Percentiles rank a stretch among this genome's conserved stretches.
Conservation (phyloP, 2,888 invertebrate genomes). For the Callosobruchus maculatus region DNA sequence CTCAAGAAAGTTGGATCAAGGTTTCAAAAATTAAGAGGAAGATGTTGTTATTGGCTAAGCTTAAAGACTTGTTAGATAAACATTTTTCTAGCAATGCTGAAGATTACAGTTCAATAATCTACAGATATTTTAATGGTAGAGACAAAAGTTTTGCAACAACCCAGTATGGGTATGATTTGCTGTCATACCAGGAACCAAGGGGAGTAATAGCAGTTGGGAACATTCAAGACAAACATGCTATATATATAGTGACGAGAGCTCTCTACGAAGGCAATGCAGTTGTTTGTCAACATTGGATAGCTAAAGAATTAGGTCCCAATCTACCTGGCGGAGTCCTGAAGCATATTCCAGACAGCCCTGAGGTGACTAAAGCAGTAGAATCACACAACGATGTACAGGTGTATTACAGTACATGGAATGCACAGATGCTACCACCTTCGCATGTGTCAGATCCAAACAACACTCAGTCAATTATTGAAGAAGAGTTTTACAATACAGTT, state of each 20-base stretch:
- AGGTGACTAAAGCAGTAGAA: constrained; percentile 18
- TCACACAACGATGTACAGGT: constrained; percentile 26
- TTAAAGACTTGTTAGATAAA: not conserved
- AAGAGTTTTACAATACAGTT: constrained; percentile 15
- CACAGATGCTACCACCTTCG: not conserved
- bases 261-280: constrained; percentile 40
- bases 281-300: constrained; percentile 16
- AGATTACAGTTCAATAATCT: not conserved
- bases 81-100: not conserved
- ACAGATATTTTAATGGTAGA: not conserved
- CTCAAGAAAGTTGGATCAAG: constrained; percentile 44
- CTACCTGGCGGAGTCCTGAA: constrained; percentile 28
- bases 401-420: constrained; percentile 21
- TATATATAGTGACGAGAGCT: constrained; percentile 31
- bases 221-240: constrained; percentile 16
- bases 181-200: constrained; percentile 26
- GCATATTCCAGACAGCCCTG: constrained; percentile 23
- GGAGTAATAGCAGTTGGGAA: constrained; percentile 37
- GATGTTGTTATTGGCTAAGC: constrained; percentile 47
- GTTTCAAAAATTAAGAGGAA: constrained; percentile 56
- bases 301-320: not conserved
- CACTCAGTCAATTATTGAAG: not conserved
- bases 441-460: not conserved
- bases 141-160: not conserved
- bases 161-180: constrained; percentile 22